A percentile compares a stretch with the other conserved stretches of the same genome.
These are phyloP conservation scores for Knipowitschia caucasica DNA, from an alignment of 2,797 vertebrate genomes.

Conservation along the genomic window DNA sequence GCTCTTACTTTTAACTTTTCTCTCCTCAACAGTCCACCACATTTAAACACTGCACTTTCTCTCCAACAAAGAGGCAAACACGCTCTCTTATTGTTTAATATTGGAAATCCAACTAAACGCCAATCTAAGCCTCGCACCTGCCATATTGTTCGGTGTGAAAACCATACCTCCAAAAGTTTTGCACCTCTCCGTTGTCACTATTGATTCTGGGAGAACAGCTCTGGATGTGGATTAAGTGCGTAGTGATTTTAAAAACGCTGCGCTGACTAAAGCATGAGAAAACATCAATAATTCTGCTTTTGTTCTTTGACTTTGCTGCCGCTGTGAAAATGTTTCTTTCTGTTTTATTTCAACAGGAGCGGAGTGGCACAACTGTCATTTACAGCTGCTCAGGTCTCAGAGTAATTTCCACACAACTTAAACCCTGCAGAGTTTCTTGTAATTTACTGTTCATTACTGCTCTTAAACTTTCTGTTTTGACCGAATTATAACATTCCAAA, in stretches of 20 bases:
- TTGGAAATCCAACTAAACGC: slow-evolving; percentile 11
- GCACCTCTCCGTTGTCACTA: slow-evolving; percentile 1
- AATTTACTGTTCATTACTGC: no score
- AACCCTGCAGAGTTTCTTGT: background rate
- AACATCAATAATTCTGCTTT: slow-evolving; percentile 13
- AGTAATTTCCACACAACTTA: no score
- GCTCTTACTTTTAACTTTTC: background rate
- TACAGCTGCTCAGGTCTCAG: background rate
- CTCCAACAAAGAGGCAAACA: background rate
- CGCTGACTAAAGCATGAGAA: slow-evolving; percentile 8
- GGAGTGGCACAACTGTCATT: slow-evolving; percentile 11
- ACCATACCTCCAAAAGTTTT: slow-evolving; percentile 8
- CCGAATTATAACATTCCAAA: no score
- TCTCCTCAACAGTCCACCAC: background rate
- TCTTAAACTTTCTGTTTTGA: no score
- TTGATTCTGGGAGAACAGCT: background rate
- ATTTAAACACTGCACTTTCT: background rate
- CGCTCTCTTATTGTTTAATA: background rate
- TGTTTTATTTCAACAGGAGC: slow-evolving; percentile 4
- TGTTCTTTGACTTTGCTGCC: slow-evolving; percentile 9
- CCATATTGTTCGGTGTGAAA: background rate
- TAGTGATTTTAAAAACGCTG: slow-evolving; percentile 13
- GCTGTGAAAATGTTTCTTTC: slow-evolving; percentile 12
- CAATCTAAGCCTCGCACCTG: slow-evolving; percentile 6
- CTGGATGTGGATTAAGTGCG: slow-evolving; percentile 7